Evolutionary conservation across 2,113 vertebrate species (phyloP), one percentile per base, ranked within the genome.

Genomic region (Ailuropoda melanoleuca): DNA sequence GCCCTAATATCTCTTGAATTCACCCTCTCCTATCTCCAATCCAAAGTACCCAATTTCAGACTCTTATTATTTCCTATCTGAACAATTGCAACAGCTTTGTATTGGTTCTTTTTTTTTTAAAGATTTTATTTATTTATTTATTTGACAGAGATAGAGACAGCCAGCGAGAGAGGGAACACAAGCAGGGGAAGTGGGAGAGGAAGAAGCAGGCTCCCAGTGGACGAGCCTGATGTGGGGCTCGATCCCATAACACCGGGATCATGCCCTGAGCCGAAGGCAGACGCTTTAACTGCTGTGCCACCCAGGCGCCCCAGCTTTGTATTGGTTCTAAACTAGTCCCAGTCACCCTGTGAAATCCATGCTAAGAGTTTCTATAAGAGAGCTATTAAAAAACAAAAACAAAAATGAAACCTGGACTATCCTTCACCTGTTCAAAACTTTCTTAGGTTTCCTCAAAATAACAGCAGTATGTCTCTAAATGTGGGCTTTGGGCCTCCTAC

Each of bases 21-120:
- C 17, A 43, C 23, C 3, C 0, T 62, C 56, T 82, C 53, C 4
- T 72, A 18, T 88, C 75, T 97, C 78, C 21, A 24, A 34, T 37
- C n/a, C 7, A 58, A 96, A 92, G 60, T 46, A 37, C 31, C 21
- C 3, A 39, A 56, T 13, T 90, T 93, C 14, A 83, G 60, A 8
- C 18, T 94, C 62, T 77, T 60, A 88, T 50, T 89, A 86, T 97
- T 83, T 92, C 15, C 68, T 93, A 1, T 15, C 23, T 95, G 66
- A 95, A 62, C 24, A 26, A 64, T 14, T 95, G 13, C 15, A 24
- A 13, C 3, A 46, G 18, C 10, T 48, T 85, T 8, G 3, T 31
- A 12, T 66, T 68, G 17, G 4, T 92, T 62, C n/a, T 95, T n/a
- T n/a, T n/a, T n/a, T n/a, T n/a, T n/a, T n/a, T n/a, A n/a, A n/a